Base-by-base conservation (phyloP, 1,140 invertebrate species). In the Babylonia areolata region DNA sequence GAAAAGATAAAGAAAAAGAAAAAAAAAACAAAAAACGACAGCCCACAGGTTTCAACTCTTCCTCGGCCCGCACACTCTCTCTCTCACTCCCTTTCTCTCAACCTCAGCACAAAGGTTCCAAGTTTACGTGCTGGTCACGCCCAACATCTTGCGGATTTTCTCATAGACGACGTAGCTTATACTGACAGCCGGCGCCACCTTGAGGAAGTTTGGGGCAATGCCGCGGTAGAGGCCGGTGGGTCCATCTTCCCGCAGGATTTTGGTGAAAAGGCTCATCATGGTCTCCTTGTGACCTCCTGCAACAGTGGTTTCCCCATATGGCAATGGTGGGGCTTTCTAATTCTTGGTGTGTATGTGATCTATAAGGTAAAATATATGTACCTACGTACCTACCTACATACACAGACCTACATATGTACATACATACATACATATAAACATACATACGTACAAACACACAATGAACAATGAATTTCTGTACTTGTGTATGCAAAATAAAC, bases 111-210 rank as follows among this genome's bases (percentile, higher is more conserved):
- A 11, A 51, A 20, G 6, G 46, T 20, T 20, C 46, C 46, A 6
- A 11, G 9, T 51, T 75, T n/a, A 75, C 28, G 17, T 85, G 17
- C 69, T 78, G 9, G 82, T 86, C 15, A 98, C 97, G 40, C 98
- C 98, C 71, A 99, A 95, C 75, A 96, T 95, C 89, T 96, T 95
- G 91, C 98, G 96, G 42, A 97, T 96, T 92, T 97, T 96, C 95
- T 99, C 99, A 94, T 99, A 99, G 17, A 99, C 98, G n/a, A 99
- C 97, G 94, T 99, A 99, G 92, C 97, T 99, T 89, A 99, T 99
- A 91, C 97, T 98, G 84, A 99, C 98, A 78, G 98, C 98, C 28
- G 98, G 98, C 11, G 95, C 95, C 51, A 95, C 97, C 95, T 97
- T 96, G 89, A 99, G 96, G 95, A 99, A 99, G 95, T 99, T 99